Evolutionary conservation across 2,113 vertebrate species (phyloP).

Genomic region (Hippocampus zosterae): DNA sequence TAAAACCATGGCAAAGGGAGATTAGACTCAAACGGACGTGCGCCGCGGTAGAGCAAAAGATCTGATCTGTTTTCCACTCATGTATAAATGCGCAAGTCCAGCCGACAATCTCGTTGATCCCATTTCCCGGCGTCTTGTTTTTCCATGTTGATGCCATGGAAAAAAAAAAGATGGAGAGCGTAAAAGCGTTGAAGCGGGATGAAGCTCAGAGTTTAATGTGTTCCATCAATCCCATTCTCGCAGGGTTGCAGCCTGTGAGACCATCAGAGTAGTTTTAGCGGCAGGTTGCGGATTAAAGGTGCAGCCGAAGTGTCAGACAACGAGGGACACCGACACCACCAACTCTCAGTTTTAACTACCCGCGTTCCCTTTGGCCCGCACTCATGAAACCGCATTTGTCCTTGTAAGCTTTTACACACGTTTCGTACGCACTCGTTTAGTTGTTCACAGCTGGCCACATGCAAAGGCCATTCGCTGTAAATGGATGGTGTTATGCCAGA

Average conservation of each 20-base stretch:
- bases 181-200: constrained; percentile 64
- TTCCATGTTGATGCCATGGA: constrained; percentile 30
- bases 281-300: constrained; percentile 74
- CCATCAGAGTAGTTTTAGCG: constrained; percentile 70
- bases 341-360: constrained; percentile 76
- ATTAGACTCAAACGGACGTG: constrained; percentile 40
- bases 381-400: constrained; percentile 77
- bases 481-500: constrained; percentile 58
- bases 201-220: constrained; percentile 66
- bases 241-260: constrained; percentile 53
- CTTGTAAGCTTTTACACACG: constrained; percentile 72
- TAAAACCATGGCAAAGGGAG: constrained; percentile 77
- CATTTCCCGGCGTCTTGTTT: constrained; percentile 29
- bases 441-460: constrained; percentile 65
- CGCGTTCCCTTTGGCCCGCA: constrained; percentile 68
- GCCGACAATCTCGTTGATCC: constrained; percentile 33
- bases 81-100: constrained; percentile 28
- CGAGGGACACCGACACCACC: constrained; percentile 71
- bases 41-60: constrained; percentile 38
- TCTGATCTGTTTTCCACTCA: constrained; percentile 24
- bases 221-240: constrained; percentile 64
- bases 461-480: constrained; percentile 66
- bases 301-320: constrained; percentile 70
- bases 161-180: constrained; percentile 48
- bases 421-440: constrained; percentile 14